A percentile compares a stretch with the other conserved stretches of the same genome.
Evolutionary conservation across 2,888 invertebrate species (phyloP).

Genomic region (Erannis defoliaria): DNA sequence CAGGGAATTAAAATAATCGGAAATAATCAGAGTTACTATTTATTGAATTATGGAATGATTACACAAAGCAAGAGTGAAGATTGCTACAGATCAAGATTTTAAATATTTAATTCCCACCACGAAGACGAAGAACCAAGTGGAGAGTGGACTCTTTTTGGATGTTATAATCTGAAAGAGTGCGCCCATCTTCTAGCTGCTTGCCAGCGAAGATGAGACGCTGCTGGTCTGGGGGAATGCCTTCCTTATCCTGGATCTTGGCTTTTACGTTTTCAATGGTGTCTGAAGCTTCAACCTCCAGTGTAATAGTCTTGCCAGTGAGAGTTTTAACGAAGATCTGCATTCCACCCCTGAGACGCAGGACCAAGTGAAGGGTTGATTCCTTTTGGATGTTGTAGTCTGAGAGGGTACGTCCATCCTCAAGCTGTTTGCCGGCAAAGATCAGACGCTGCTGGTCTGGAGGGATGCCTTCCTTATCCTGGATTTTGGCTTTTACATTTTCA

Average conservation of each 20-base stretch:
- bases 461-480: constrained; percentile 66
- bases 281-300: constrained; percentile 59
- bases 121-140: constrained; percentile 63
- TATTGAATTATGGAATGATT: constrained; percentile 65
- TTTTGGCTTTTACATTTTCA: constrained; percentile 64
- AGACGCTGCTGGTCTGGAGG: constrained; percentile 65
- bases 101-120: constrained; percentile 53
- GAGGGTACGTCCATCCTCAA: constrained; percentile 63
- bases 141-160: constrained; percentile 65
- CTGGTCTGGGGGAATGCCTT: constrained; percentile 66
- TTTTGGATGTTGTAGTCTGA: constrained; percentile 65
- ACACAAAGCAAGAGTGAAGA: constrained; percentile 48
- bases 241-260: constrained; percentile 65
- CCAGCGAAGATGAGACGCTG: constrained; percentile 64
- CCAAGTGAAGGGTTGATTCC: constrained; percentile 65
- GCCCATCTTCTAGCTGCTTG: constrained; percentile 63
- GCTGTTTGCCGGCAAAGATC: constrained; percentile 63
- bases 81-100: constrained; percentile 38
- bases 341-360: constrained; percentile 62
- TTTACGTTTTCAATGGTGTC: constrained; percentile 65
- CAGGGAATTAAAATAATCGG: constrained; percentile 28
- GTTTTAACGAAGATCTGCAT: constrained; percentile 67
- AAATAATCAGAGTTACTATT: constrained; percentile 49
- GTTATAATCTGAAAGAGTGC: constrained; percentile 63
- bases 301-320: constrained; percentile 62